Base-by-base conservation (phyloP, 2,113 vertebrate genomes). In the Salminus brasiliensis region DNA sequence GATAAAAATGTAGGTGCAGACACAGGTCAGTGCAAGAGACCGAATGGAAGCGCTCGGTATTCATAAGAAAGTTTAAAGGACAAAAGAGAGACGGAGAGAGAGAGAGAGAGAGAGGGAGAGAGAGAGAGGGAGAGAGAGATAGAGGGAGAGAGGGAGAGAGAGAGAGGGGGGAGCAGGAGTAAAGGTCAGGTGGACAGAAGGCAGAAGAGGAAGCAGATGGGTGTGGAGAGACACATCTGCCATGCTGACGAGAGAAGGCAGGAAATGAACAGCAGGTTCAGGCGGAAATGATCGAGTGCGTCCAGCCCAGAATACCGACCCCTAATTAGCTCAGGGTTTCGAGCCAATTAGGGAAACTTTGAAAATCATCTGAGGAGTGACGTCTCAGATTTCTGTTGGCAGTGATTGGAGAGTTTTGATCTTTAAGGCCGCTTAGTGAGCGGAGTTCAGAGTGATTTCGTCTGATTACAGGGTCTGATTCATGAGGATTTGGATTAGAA, bases 1-100 rank as follows among this genome's bases (percentile, higher is more conserved):
- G 71, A 81, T 66, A 76, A 76, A 83, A 72, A 82, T 88, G 81
- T 79, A 81, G 78, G 84, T 81, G 57, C 79, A 84, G 43, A 18
- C n/a, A 79, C 73, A 60, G 85, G 81, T 81, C 85, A 83, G 9
- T 49, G 55, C 45, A 68, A 29, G n/a, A 74, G 29, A 25, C 52
- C 0, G 52, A n/a, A 55, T n/a, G 45, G 72, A 30, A 5, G 55
- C 4, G 18, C 59, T 30, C 29, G 49, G 43, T 36, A n/a, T 60
- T 23, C 5, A 25, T 18, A 45, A 74, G 36, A 67, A 78, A 78
- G 67, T 71, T 78, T 78, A 70, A 78, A 71, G 53, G 55, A 63
- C 63, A 62, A 27, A 66, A 23, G 18, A 34, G 55, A 36, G 5
- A 16, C n/a, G 63, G 62, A 23, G 43, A 32, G 1, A 70, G 25